phyloP scores from a whole-genome alignment of 2,797 vertebrate species.

The Myoxocephalus aenaeus region DNA sequence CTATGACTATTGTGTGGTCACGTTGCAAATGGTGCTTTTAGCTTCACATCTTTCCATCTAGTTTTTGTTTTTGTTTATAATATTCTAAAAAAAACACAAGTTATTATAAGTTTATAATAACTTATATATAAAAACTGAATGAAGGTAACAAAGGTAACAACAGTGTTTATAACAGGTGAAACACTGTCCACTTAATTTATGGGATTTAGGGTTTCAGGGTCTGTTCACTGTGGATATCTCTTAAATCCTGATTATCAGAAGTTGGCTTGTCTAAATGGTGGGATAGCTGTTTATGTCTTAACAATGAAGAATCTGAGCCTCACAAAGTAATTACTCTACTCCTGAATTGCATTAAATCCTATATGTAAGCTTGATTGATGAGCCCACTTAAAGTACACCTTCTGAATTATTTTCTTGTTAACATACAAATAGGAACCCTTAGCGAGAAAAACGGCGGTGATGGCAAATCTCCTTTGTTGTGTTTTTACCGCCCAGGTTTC shows the following conservation, averaged over 20 bases:
- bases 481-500: constrained; percentile 56
- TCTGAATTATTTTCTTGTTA: constrained; percentile 71
- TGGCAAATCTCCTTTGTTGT: constrained; percentile 59
- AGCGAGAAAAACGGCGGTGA: constrained; percentile 52
- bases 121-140: neutral
- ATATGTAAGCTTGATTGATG: constrained; percentile 58
- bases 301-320: constrained; percentile 28
- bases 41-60: too few species aligned
- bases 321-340: constrained; percentile 40
- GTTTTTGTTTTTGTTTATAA: too few species aligned
- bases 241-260: constrained; percentile 34
- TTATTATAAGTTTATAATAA: too few species aligned
- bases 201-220: neutral
- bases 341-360: constrained; percentile 46
- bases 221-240: neutral
- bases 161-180: neutral
- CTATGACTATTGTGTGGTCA: too few species aligned
- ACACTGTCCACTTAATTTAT: constrained; percentile 3
- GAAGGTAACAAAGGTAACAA: neutral
- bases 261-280: constrained; percentile 18
- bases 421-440: constrained; percentile 70
- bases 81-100: too few species aligned
- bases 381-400: constrained; percentile 55
- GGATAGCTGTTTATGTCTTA: constrained; percentile 12
- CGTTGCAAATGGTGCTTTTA: too few species aligned